Evolutionary conservation across 1,140 invertebrate genomes (phyloP), one percentile per base, ranked within the genome.

Genomic region (Monomorium pharaonis): DNA sequence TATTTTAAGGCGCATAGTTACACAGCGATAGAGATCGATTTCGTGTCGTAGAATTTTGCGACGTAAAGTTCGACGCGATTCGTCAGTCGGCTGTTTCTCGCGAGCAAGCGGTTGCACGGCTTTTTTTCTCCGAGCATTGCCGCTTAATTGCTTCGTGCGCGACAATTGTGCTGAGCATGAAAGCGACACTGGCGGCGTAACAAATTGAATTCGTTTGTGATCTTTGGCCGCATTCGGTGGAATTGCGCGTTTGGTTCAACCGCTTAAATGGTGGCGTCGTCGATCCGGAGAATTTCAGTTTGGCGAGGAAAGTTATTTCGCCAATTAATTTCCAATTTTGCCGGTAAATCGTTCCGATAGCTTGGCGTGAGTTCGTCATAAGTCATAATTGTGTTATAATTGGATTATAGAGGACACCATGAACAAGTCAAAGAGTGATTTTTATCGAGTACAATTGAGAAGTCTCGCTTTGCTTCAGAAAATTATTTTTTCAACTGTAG

Each of bases 241-340:
- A 70, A 42, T 6, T 51, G 62, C 63, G 47, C 77, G 44, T 78
- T 81, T 54, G 24, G 51, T 54, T 72, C 12, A 44, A 81, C 37
- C 77, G 63, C 49, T 70, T 56, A 37, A 54, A 70, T 16, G 33
- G n/a, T 24, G 37, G 47, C 51, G 33, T 9, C 60, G 30, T 0
- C 42, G 30, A 44, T 49, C 18, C 21, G 49, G 44, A 67, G 60
- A 80, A 51, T 67, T 47, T 47, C 76, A 37, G 30, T 78, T 47
- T 16, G 30, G 16, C 65, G 24, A 67, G 21, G 42, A 18, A 70
- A 56, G 51, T 72, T 81, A 72, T 81, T 72, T 72, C 51, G 78
- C 51, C 63, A 81, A 81, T 81, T 81, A 81, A 72, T 81, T 81
- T 81, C 51, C 78, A 81, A 81, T 81, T 72, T 81, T 69, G 24